phyloP scores from a whole-genome alignment of 2,113 vertebrate species.

The Willisornis vidua region DNA sequence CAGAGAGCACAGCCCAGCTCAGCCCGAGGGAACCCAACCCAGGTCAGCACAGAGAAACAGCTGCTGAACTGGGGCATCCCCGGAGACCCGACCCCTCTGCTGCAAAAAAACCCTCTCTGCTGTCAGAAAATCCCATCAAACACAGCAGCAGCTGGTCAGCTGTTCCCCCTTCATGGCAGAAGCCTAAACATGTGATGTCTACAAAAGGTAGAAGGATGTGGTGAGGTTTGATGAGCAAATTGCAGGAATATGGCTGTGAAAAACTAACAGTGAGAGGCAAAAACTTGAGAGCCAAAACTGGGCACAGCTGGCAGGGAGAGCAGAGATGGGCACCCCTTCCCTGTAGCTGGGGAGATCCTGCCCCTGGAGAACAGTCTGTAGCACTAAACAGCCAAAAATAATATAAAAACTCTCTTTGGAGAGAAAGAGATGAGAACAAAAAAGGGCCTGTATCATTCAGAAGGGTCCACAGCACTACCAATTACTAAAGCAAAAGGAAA shows the following conservation, averaged over 20 bases:
- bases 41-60: background rate
- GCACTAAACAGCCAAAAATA: background rate
- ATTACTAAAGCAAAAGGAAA: background rate
- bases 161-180: background rate
- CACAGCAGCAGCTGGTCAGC: background rate
- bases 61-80: background rate
- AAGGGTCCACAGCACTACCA: background rate
- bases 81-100: background rate
- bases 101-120: background rate
- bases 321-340: background rate
- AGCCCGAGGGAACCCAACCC: background rate
- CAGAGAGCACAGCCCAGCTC: background rate
- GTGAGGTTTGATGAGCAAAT: background rate
- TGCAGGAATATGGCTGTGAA: background rate
- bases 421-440: background rate
- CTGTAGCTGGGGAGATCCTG: background rate
- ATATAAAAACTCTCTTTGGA: background rate
- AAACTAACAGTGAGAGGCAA: background rate
- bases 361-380: background rate
- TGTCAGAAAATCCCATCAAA: background rate
- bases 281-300: background rate
- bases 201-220: accelerated
- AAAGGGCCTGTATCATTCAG: background rate
- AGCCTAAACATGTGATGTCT: accelerated
- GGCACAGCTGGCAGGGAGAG: background rate